Evolutionary conservation across 2,113 vertebrate genomes (phyloP).

Genomic region (Amia ocellicauda): DNA sequence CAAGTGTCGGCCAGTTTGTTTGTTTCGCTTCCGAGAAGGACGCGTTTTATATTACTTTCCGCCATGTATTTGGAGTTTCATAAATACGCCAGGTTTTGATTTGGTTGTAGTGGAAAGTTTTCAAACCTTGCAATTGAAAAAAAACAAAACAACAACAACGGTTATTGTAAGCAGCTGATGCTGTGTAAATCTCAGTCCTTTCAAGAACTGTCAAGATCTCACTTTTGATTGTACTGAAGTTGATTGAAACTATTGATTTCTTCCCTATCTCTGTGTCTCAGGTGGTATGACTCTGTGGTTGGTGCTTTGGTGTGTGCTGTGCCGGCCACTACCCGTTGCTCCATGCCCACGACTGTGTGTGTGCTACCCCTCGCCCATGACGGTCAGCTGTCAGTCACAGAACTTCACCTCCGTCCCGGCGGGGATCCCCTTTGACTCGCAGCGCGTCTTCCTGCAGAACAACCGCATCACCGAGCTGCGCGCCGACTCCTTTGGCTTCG

Average conservation of each 20-base stretch:
- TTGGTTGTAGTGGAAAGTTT: too few species aligned
- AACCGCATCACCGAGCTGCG: slow-evolving; percentile 90
- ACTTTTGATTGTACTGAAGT: too few species aligned
- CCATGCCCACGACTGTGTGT: slow-evolving; percentile 87
- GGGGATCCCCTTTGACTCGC: slow-evolving; percentile 81
- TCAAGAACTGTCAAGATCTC: too few species aligned
- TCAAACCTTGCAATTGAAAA: too few species aligned
- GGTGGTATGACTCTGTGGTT: slow-evolving; percentile 73
- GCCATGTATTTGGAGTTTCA: too few species aligned
- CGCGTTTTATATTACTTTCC: too few species aligned
- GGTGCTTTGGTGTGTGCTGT: slow-evolving; percentile 74
- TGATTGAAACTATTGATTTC: too few species aligned
- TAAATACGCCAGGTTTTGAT: too few species aligned
- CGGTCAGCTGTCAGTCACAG: slow-evolving; percentile 96
- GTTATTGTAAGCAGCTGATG: too few species aligned
- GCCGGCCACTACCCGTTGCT: slow-evolving; percentile 63
- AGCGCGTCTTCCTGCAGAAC: slow-evolving; percentile 96
- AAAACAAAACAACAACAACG: too few species aligned
- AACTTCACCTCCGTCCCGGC: slow-evolving; percentile 86
- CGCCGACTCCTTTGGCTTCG: slow-evolving; percentile 88
- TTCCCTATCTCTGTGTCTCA: slow-evolving; percentile 44
- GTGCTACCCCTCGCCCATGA: slow-evolving; percentile 93
- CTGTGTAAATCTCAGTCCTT: too few species aligned
- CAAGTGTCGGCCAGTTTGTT: too few species aligned
- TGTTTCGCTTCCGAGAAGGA: slow-evolving; percentile 13